These are phyloP conservation scores for Paradoxurus hermaphroditus DNA, from an alignment of 2,113 vertebrate genomes.

Conservation along the genomic window DNA sequence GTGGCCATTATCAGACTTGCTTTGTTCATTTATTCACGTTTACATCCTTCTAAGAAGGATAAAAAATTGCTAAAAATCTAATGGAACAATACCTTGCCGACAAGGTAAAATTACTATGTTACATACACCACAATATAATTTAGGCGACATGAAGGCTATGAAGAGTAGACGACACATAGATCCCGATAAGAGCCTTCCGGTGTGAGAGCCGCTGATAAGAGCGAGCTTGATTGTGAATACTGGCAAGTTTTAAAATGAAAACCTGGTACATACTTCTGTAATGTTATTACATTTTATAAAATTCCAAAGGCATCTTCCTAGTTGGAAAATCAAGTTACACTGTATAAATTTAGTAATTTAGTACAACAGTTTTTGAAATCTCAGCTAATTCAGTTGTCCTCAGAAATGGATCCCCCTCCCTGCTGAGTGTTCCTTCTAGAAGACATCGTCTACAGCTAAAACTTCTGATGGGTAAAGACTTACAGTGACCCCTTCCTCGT, in stretches of 20 bases:
- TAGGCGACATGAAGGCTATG: not conserved
- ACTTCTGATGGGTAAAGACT: rapidly evolving
- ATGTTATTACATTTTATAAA: not conserved
- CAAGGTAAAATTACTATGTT: not conserved
- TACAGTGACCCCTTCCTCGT: rapidly evolving
- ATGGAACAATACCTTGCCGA: not conserved
- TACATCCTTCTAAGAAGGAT: not conserved
- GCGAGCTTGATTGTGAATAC: not conserved
- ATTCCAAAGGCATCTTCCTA: not conserved
- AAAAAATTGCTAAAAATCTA: not conserved
- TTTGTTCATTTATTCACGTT: not conserved
- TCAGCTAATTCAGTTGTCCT: not conserved
- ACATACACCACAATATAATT: not conserved
- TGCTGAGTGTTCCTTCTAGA: not conserved
- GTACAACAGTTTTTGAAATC: not conserved
- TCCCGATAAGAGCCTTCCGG: not conserved
- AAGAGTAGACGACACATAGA: not conserved
- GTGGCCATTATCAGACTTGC: not conserved
- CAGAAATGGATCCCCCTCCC: not conserved
- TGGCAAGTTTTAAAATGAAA: not conserved
- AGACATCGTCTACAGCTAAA: not conserved
- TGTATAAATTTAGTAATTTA: not conserved
- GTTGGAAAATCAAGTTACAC: not conserved
- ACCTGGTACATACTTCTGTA: not conserved
- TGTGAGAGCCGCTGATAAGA: not conserved